phyloP scores from a whole-genome alignment of 2,888 invertebrate genomes.

The Venusia cambrica region DNA sequence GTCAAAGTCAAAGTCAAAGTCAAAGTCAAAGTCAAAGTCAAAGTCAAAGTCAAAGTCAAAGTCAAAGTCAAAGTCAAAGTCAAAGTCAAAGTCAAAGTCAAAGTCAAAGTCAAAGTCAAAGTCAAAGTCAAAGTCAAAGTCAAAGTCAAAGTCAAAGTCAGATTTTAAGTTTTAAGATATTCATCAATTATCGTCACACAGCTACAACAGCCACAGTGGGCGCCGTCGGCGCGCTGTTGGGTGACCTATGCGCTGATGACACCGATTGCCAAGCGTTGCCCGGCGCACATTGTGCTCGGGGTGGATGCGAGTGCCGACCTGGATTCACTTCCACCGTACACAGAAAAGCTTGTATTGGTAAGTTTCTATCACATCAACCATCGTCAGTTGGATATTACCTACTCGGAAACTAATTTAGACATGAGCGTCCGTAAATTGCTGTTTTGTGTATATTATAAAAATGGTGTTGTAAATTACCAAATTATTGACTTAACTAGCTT shows the following conservation, averaged over 20 bases:
- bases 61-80: background rate
- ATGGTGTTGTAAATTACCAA: too few relatives aligned
- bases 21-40: background rate
- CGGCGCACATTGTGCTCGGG: conserved; percentile 86
- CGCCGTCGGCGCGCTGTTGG: conserved; percentile 84
- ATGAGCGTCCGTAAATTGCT: too few relatives aligned
- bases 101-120: background rate
- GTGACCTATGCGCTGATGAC: conserved; percentile 87
- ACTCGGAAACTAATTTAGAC: too few relatives aligned
- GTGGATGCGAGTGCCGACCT: conserved; percentile 87
- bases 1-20: background rate
- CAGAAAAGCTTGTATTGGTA: conserved; percentile 71
- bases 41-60: background rate
- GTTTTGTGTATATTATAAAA: too few relatives aligned
- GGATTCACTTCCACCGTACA: conserved; percentile 72
- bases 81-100: background rate
- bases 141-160: background rate
- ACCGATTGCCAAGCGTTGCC: conserved; percentile 81
- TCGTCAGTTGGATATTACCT: too few relatives aligned
- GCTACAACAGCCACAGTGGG: conserved; percentile 76
- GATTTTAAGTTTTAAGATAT: too few relatives aligned
- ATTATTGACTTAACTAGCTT: too few relatives aligned
- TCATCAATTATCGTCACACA: conserved; percentile 39
- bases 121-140: background rate
- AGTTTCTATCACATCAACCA: too few relatives aligned